Conservation (phyloP, 2,113 vertebrate species). For the Sinocyclocheilus anshuiensis region DNA sequence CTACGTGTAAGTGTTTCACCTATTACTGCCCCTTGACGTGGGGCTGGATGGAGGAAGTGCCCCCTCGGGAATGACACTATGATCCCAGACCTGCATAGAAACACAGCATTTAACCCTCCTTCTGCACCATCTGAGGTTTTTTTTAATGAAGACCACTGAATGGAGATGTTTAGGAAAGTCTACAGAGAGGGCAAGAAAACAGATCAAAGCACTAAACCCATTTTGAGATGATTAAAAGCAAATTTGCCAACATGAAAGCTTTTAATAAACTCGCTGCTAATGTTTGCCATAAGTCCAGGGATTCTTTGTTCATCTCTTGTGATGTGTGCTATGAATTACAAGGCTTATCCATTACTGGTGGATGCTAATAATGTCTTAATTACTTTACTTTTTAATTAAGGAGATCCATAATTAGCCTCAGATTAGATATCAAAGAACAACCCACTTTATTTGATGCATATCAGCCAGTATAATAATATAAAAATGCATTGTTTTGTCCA, state of each 20-base stretch:
- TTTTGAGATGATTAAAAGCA: slow-evolving; percentile 5
- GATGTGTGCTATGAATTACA: slow-evolving; percentile 2
- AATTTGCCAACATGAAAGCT: slow-evolving; percentile 3
- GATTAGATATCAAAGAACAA: slow-evolving; percentile 9
- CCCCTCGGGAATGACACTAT: background rate
- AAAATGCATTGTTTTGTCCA: background rate
- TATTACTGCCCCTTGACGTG: slow-evolving; percentile 6
- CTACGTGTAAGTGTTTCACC: background rate
- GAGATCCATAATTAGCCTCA: slow-evolving; percentile 7
- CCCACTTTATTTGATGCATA: background rate
- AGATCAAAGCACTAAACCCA: background rate
- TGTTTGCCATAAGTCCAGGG: background rate
- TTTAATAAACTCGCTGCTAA: background rate
- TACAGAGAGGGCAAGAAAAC: background rate
- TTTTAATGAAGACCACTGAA: background rate
- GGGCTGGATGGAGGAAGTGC: background rate
- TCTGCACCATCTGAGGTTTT: background rate
- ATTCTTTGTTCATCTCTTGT: background rate
- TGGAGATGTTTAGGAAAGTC: background rate
- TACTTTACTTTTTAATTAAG: slow-evolving; percentile 8
- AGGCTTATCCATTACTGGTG: background rate
- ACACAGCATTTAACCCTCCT: background rate
- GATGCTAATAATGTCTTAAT: slow-evolving; percentile 7
- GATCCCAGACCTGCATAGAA: background rate
- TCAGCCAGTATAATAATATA: background rate